phyloP scores from a whole-genome alignment of 2,113 vertebrate species.

The Macrotis lagotis region DNA sequence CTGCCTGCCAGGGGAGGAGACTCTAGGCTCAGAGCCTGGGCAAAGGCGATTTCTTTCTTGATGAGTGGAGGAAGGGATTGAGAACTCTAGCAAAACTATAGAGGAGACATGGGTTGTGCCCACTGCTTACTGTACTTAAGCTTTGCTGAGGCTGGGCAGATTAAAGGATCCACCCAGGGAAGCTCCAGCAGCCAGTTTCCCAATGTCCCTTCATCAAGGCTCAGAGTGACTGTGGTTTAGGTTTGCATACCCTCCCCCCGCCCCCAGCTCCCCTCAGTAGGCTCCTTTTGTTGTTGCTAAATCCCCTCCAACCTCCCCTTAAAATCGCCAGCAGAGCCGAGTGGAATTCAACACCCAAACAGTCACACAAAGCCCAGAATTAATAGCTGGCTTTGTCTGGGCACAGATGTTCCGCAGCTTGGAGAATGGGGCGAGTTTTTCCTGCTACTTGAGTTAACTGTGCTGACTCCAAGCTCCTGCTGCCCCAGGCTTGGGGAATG shows the following conservation, averaged over 20 bases:
- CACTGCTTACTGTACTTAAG: not conserved
- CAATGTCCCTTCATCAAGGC: constrained; percentile 24
- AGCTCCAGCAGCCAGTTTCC: constrained; percentile 23
- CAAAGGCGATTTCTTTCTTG: not conserved
- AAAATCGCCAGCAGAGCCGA: constrained; percentile 59
- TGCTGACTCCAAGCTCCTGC: constrained; percentile 34
- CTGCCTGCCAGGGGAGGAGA: not conserved
- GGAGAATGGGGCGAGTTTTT: constrained; percentile 55
- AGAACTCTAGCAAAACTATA: rapidly evolving
- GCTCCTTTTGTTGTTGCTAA: constrained; percentile 72
- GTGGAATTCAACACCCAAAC: constrained; percentile 68
- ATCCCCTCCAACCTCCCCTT: constrained; percentile 66
- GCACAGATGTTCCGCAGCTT: constrained; percentile 67
- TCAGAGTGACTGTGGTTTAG: constrained; percentile 52
- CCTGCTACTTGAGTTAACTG: constrained; percentile 51
- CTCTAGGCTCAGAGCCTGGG: not conserved
- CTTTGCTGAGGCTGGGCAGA: not conserved
- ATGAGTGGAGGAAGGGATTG: not conserved
- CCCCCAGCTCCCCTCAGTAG: constrained; percentile 45
- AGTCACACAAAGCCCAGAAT: constrained; percentile 66
- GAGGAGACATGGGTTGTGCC: not conserved
- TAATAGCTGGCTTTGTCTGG: constrained; percentile 70
- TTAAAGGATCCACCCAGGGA: not conserved
- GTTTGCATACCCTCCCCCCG: constrained; percentile 51
- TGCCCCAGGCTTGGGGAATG: not conserved